Evolutionary conservation across 2,888 invertebrate species (phyloP).

Genomic region (Argyra leucocephala): DNA sequence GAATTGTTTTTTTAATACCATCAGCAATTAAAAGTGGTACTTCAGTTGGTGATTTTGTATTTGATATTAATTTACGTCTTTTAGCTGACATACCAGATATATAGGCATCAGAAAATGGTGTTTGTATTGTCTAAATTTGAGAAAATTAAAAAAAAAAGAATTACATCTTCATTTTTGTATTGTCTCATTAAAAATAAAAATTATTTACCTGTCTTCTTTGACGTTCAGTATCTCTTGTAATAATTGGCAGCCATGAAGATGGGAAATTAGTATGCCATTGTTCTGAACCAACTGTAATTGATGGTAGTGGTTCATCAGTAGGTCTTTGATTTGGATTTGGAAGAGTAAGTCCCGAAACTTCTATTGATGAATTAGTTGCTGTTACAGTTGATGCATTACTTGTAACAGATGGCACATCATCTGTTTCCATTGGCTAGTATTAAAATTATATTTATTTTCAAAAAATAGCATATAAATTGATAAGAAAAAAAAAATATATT

Average conservation of each 20-base stretch:
- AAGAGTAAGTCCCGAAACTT: constrained; percentile 17
- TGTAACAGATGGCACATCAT: constrained; percentile 32
- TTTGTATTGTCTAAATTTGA: constrained; percentile 37
- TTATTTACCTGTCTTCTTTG: constrained; percentile 53
- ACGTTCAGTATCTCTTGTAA: constrained; percentile 65
- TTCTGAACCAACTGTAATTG: constrained; percentile 49
- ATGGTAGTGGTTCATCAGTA: constrained; percentile 42
- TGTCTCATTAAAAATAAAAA: neutral
- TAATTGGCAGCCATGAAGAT: constrained; percentile 79
- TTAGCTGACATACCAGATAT: constrained; percentile 82
- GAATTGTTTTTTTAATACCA: constrained; percentile 38
- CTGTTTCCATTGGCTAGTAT: constrained; percentile 47
- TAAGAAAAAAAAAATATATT: constrained; percentile 12
- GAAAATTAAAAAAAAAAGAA: neutral
- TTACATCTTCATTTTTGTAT: constrained; percentile 10
- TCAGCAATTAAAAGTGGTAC: constrained; percentile 36
- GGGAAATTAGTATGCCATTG: constrained; percentile 56
- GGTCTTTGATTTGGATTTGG: constrained; percentile 17
- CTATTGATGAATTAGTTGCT: constrained; percentile 14
- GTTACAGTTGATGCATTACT: constrained; percentile 23
- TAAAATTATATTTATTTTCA: neutral
- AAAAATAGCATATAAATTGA: constrained; percentile 11
- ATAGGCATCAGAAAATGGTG: constrained; percentile 80
- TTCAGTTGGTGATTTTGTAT: constrained; percentile 36
- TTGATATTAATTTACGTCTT: constrained; percentile 63